These are phyloP conservation scores for Pachymerium ferrugineum DNA, from an alignment of 2,888 invertebrate species.

Conservation along the genomic window DNA sequence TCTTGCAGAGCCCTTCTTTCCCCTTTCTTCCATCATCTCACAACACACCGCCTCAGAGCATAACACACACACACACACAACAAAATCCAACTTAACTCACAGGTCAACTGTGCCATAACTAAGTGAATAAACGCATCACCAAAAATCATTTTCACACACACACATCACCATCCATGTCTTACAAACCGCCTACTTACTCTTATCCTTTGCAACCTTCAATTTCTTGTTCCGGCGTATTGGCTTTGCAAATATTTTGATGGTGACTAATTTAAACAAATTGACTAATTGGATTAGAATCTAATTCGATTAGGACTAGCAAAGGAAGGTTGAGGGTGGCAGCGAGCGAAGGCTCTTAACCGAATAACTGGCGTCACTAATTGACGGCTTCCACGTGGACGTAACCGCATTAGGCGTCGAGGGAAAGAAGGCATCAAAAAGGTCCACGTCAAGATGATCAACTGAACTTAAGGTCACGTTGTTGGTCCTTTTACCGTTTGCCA, in stretches of 20 bases:
- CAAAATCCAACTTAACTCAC: not conserved
- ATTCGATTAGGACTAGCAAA: slow-evolving; percentile 27
- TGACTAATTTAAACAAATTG: slow-evolving; percentile 32
- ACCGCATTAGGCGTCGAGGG: slow-evolving; percentile 13
- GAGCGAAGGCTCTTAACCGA: slow-evolving; percentile 6
- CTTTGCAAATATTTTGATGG: slow-evolving; percentile 31
- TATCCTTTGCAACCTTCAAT: not conserved
- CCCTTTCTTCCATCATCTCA: slow-evolving; percentile 7
- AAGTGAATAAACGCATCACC: not conserved
- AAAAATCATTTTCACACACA: not conserved
- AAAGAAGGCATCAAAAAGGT: slow-evolving; percentile 10
- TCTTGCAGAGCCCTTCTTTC: not conserved
- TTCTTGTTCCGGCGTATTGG: slow-evolving; percentile 20
- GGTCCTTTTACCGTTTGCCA: not conserved
- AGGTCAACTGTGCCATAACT: not conserved
- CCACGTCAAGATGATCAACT: slow-evolving; percentile 10
- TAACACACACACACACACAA: not conserved
- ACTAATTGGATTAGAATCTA: slow-evolving; percentile 30
- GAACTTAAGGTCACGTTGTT: not conserved
- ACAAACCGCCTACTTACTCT: not conserved
- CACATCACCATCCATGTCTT: not conserved
- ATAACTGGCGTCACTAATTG: slow-evolving; percentile 18
- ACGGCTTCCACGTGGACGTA: slow-evolving; percentile 18
- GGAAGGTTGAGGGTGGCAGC: slow-evolving; percentile 14
- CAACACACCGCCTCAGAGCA: not conserved